Conservation (phyloP, 2,888 invertebrate species). For the Agriotes lineatus region DNA sequence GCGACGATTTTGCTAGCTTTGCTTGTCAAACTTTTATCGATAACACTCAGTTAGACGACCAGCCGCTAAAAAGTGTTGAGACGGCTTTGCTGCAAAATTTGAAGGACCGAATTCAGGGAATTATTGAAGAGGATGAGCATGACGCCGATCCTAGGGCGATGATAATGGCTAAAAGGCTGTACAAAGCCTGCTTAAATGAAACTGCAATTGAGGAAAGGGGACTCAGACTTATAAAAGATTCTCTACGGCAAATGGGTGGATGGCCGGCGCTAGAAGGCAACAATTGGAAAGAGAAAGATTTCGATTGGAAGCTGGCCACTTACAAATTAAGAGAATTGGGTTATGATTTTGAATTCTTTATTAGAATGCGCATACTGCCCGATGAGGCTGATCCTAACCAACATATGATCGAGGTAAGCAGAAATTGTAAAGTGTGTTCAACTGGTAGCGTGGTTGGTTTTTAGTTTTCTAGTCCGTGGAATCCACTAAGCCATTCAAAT, state of each 20-base stretch:
- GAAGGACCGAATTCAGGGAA: constrained; percentile 47
- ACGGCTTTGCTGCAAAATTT: constrained; percentile 40
- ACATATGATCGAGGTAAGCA: constrained; percentile 59
- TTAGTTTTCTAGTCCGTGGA: constrained; percentile 9
- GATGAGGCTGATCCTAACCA: constrained; percentile 54
- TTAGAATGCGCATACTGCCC: constrained; percentile 54
- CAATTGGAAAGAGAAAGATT: constrained; percentile 64
- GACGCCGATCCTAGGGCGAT: constrained; percentile 46
- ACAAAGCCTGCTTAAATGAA: constrained; percentile 61
- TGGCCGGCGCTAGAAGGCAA: constrained; percentile 71
- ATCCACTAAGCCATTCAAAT: neutral
- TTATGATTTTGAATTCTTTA: constrained; percentile 59
- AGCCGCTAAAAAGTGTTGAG: constrained; percentile 37
- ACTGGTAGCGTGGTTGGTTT: too few relatives aligned
- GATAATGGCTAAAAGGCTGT: constrained; percentile 49
- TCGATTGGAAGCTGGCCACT: constrained; percentile 60
- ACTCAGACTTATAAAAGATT: constrained; percentile 58
- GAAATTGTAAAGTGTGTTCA: too few relatives aligned
- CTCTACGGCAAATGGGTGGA: constrained; percentile 69
- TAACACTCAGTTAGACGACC: constrained; percentile 43
- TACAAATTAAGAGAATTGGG: constrained; percentile 59
- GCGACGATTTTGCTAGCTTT: constrained; percentile 53
- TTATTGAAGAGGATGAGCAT: constrained; percentile 49
- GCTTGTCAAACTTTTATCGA: constrained; percentile 49
- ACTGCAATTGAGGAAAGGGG: constrained; percentile 57